Percentiles rank a stretch among this genome's conserved stretches.
Conservation (phyloP, 1,140 invertebrate genomes). For the Parapsyche elsis region DNA sequence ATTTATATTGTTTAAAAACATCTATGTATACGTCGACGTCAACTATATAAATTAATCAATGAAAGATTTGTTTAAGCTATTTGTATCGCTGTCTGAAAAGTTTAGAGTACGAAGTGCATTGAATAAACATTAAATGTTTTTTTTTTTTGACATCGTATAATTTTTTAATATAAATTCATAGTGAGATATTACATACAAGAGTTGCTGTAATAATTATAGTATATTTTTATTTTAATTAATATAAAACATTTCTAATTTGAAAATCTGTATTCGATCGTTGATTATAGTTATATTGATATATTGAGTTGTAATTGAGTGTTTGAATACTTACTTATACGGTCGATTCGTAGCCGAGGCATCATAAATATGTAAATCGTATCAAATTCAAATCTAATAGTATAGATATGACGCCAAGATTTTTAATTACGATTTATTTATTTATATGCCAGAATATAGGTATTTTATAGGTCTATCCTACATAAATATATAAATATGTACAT, state of each 20-base stretch:
- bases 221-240: background rate
- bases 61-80: too few relatives aligned
- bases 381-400: background rate
- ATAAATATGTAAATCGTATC: conserved; percentile 18
- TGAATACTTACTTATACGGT: background rate
- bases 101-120: too few relatives aligned
- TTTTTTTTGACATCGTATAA: too few relatives aligned
- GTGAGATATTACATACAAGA: too few relatives aligned
- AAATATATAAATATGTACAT: background rate
- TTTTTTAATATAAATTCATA: too few relatives aligned
- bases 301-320: conserved; percentile 10
- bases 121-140: too few relatives aligned
- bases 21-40: too few relatives aligned
- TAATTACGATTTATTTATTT: conserved; percentile 34
- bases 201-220: too few relatives aligned
- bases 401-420: background rate
- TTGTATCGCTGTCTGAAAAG: too few relatives aligned
- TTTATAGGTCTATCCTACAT: background rate
- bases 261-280: background rate
- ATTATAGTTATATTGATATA: conserved; percentile 6
- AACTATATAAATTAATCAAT: too few relatives aligned
- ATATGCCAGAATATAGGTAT: background rate
- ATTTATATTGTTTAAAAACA: too few relatives aligned
- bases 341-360: background rate
- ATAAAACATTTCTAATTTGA: background rate